Evolutionary conservation across 2,888 invertebrate genomes (phyloP).

Genomic region (Anagyrus pseudococci): DNA sequence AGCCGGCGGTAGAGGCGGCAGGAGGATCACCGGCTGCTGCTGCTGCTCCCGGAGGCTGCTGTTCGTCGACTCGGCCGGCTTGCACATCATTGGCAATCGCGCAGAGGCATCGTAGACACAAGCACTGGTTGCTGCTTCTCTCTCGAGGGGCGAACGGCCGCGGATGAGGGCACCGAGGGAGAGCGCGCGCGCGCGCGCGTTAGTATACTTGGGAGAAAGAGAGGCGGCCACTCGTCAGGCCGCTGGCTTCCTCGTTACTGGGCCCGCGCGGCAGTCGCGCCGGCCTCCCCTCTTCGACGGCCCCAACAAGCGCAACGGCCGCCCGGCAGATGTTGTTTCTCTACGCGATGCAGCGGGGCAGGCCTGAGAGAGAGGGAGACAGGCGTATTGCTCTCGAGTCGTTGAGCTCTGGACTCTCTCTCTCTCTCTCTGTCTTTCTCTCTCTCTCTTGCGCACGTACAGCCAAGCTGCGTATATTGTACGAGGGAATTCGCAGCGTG

Average conservation of each 20-base stretch:
- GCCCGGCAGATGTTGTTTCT: slow-evolving; percentile 22
- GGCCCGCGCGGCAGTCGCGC: slow-evolving; percentile 3
- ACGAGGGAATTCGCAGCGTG: too few relatives aligned
- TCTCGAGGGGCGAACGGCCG: too few relatives aligned
- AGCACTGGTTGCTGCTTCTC: too few relatives aligned
- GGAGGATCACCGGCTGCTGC: slow-evolving; percentile 3
- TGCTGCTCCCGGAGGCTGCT: slow-evolving; percentile 6
- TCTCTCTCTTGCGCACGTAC: background rate
- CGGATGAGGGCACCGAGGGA: too few relatives aligned
- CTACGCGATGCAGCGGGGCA: slow-evolving; percentile 5
- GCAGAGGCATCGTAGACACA: too few relatives aligned
- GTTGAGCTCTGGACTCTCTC: background rate
- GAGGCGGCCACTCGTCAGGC: slow-evolving; percentile 11
- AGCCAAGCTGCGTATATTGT: too few relatives aligned
- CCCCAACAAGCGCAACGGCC: too few relatives aligned
- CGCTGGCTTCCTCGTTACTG: slow-evolving; percentile 35
- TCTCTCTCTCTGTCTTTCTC: background rate
- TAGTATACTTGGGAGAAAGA: background rate
- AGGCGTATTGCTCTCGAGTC: too few relatives aligned
- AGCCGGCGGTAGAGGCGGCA: slow-evolving; percentile 19
- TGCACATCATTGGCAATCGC: slow-evolving; percentile 23
- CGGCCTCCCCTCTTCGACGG: too few relatives aligned
- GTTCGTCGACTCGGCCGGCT: slow-evolving; percentile 1
- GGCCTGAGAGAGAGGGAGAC: background rate
- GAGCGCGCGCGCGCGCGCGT: too few relatives aligned